Conservation (phyloP, 2,888 invertebrate genomes). For the Drosophila atroscutellata region DNA sequence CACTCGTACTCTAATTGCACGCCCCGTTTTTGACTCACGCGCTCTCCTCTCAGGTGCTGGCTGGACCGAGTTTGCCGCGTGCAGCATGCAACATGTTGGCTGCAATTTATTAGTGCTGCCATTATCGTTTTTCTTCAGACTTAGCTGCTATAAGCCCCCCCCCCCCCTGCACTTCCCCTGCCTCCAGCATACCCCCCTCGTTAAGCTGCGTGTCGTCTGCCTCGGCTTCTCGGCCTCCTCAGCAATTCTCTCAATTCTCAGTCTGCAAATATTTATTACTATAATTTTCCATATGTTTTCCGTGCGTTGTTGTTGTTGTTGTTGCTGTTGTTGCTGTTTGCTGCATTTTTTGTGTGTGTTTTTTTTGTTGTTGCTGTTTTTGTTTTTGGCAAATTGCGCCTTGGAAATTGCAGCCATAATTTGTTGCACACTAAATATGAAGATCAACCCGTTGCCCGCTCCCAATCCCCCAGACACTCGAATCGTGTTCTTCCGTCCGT, state of each 20-base stretch:
- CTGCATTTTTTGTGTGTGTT: constrained; percentile 56
- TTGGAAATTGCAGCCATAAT: constrained; percentile 77
- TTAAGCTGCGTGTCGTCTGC: constrained; percentile 57
- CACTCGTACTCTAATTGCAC: constrained; percentile 71
- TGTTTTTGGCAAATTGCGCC: constrained; percentile 75
- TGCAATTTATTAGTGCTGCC: constrained; percentile 82
- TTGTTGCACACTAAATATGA: constrained; percentile 78
- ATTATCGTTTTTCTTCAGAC: constrained; percentile 80
- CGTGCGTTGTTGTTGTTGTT: constrained; percentile 50
- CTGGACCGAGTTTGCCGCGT: constrained; percentile 40
- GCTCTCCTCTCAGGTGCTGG: constrained; percentile 64
- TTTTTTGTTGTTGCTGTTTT: constrained; percentile 21
- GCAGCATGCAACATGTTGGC: constrained; percentile 79
- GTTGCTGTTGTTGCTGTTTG: constrained; percentile 4
- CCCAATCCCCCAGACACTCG: neutral
- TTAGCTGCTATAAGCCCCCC: constrained; percentile 55
- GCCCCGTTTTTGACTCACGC: constrained; percentile 69
- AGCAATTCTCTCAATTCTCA: constrained; percentile 32
- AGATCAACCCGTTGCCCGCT: constrained; percentile 60
- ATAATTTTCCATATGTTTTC: constrained; percentile 80
- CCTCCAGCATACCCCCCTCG: neutral
- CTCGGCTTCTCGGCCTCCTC: neutral
- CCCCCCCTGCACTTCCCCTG: constrained; percentile 6
- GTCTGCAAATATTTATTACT: constrained; percentile 74
- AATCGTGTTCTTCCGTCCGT: constrained; percentile 11